A percentile compares a stretch with the other conserved stretches of the same genome.
These are phyloP conservation scores for Meloidogyne chitwoodi DNA, from an alignment of 1,140 invertebrate genomes.

Conservation along the genomic window DNA sequence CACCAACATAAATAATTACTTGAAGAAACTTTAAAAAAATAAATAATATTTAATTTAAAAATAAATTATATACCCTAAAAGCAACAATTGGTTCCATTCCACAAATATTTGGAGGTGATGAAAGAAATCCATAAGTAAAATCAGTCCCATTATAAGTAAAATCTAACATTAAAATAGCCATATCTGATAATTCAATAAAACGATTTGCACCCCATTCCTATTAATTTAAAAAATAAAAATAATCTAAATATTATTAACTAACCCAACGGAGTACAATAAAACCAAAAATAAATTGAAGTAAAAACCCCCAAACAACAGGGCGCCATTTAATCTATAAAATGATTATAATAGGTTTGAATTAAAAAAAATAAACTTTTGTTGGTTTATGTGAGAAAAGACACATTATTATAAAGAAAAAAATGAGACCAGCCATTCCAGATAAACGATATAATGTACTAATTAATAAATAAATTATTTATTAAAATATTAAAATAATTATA, in stretches of 20 bases:
- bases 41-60: neutral
- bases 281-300: conserved; percentile 79
- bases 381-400: conserved; percentile 56
- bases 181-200: conserved; percentile 75
- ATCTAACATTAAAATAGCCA: conserved; percentile 71
- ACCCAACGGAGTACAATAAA: conserved; percentile 77
- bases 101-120: conserved; percentile 68
- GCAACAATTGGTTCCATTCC: conserved; percentile 61
- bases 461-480: conserved; percentile 48
- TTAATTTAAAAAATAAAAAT: neutral
- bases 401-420: conserved; percentile 56
- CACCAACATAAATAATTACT: conserved; percentile 49
- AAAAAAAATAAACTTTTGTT: conserved; percentile 19
- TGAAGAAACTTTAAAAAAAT: conserved; percentile 62
- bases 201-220: conserved; percentile 69
- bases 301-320: conserved; percentile 73
- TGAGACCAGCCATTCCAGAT: conserved; percentile 54
- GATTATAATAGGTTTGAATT: too few relatives aligned
- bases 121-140: conserved; percentile 76
- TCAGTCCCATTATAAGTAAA: conserved; percentile 73
- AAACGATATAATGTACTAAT: conserved; percentile 65
- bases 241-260: neutral
- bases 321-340: conserved; percentile 70
- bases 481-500: neutral
- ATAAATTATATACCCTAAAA: conserved; percentile 66